Conservation (phyloP, 1,140 invertebrate genomes). For the Leptopilina clavipes region DNA sequence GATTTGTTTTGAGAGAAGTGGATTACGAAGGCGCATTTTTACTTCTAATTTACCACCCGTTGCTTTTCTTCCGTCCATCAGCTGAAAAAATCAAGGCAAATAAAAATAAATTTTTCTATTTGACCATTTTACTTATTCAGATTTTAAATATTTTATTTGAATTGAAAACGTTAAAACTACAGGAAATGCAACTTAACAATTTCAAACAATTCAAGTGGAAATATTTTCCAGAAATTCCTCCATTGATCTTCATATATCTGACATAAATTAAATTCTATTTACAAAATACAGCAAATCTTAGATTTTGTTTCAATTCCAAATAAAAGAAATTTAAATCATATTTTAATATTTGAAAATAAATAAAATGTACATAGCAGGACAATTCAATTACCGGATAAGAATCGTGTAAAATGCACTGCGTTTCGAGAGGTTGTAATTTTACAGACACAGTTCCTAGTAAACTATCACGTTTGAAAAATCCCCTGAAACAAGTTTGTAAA, state of each 20-base stretch:
- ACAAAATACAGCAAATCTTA: too few relatives aligned
- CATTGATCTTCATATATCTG: too few relatives aligned
- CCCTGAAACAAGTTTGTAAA: constrained; percentile 81
- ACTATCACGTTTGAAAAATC: constrained; percentile 90
- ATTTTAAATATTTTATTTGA: too few relatives aligned
- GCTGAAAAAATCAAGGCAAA: constrained; percentile 71
- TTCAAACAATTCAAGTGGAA: too few relatives aligned
- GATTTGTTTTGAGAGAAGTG: constrained; percentile 91
- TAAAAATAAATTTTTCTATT: constrained; percentile 39
- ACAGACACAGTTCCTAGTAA: constrained; percentile 89
- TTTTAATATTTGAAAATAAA: too few relatives aligned
- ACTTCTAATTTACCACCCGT: constrained; percentile 94
- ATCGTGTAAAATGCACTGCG: constrained; percentile 90
- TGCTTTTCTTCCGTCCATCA: constrained; percentile 92
- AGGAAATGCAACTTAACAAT: too few relatives aligned
- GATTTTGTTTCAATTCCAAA: too few relatives aligned
- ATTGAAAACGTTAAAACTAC: too few relatives aligned
- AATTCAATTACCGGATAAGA: constrained; percentile 88
- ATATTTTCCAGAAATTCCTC: too few relatives aligned
- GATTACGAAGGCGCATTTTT: constrained; percentile 92
- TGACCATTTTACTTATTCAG: neutral
- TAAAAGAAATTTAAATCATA: too few relatives aligned
- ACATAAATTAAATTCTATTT: too few relatives aligned
- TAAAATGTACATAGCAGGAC: too few relatives aligned
- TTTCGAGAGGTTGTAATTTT: constrained; percentile 90